Base-by-base conservation (phyloP, 2,113 vertebrate species). In the Paramisgurnus dabryanus region DNA sequence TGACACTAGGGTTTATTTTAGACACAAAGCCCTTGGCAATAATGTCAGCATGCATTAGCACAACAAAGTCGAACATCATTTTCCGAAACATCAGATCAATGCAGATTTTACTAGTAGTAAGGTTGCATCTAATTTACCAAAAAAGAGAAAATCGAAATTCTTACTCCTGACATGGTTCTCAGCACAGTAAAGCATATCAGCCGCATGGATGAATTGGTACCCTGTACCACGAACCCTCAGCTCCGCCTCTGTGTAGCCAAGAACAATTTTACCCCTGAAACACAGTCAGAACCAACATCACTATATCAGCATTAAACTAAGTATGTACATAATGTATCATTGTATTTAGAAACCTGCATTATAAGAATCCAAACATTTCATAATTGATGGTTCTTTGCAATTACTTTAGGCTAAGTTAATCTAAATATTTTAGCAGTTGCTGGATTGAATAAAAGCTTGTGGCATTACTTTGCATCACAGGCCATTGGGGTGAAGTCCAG, bases 401-500 rank as follows among this genome's bases (percentile, higher is more conserved):
- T 57, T 57, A 57, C 17, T 57, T 57, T 57, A 17, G 13, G 15
- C 53, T 57, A 50, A 50, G 53, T 15, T 17, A 17, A n/a, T 17
- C 53, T 6, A 15, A 57, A 17, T 57, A 15, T 17, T 5, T 17
- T 57, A 57, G 53, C 15, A 4, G 15, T 57, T 57, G 53, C 53
- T 58, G n/a, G 55, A 18, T 58, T 58, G 3, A 18, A 18, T 13
- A 18, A 18, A 53, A 53, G 3, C 10, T 53, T 13, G 9, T 18
- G 17, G 3, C 17, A 86, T 77, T 87, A 94, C 93, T 89, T 94
- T 71, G 91, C 88, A 71, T 93, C 92, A 0, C 91, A 93, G 0
- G 88, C 90, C 87, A 92, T 67, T 7, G 92, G 92, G 1, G 91
- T 92, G 81, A 94, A 93, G 81, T 94, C 92, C 81, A 93, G 88